phyloP scores from a whole-genome alignment of 2,797 vertebrate species.

The Betta splendens region DNA sequence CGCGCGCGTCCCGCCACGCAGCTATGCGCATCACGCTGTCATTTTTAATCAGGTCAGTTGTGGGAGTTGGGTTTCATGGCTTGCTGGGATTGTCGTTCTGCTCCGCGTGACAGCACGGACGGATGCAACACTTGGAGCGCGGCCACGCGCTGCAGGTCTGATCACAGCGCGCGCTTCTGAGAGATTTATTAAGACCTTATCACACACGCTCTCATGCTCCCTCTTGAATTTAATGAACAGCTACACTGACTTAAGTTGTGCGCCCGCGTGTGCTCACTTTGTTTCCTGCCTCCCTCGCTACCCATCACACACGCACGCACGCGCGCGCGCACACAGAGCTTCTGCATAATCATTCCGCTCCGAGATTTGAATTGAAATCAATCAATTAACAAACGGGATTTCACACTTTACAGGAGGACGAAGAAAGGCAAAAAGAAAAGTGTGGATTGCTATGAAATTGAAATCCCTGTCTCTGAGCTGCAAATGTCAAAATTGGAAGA shows the following conservation, averaged over 20 bases:
- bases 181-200: slow-evolving; percentile 46
- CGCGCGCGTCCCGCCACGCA: slow-evolving; percentile 47
- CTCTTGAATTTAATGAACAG: slow-evolving; percentile 46
- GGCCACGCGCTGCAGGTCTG: slow-evolving; percentile 55
- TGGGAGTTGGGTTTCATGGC: slow-evolving; percentile 57
- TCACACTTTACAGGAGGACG: slow-evolving; percentile 64
- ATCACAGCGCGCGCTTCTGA: slow-evolving; percentile 34
- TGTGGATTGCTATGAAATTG: slow-evolving; percentile 49
- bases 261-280: slow-evolving; percentile 22
- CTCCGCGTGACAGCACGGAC: slow-evolving; percentile 58
- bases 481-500: slow-evolving; percentile 43
- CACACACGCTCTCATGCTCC: slow-evolving; percentile 19
- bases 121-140: slow-evolving; percentile 36
- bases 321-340: slow-evolving; percentile 16
- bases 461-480: slow-evolving; percentile 47
- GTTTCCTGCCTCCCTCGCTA: background rate
- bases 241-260: slow-evolving; percentile 37
- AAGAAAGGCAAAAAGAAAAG: slow-evolving; percentile 43
- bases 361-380: slow-evolving; percentile 66
- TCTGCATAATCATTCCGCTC: slow-evolving; percentile 46
- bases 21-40: slow-evolving; percentile 65
- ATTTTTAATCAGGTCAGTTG: slow-evolving; percentile 63
- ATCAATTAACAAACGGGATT: slow-evolving; percentile 68
- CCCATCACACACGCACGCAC: slow-evolving; percentile 14
- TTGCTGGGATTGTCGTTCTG: slow-evolving; percentile 53